phyloP scores from a whole-genome alignment of 2,113 vertebrate species.

The Gasterosteus aculeatus region DNA sequence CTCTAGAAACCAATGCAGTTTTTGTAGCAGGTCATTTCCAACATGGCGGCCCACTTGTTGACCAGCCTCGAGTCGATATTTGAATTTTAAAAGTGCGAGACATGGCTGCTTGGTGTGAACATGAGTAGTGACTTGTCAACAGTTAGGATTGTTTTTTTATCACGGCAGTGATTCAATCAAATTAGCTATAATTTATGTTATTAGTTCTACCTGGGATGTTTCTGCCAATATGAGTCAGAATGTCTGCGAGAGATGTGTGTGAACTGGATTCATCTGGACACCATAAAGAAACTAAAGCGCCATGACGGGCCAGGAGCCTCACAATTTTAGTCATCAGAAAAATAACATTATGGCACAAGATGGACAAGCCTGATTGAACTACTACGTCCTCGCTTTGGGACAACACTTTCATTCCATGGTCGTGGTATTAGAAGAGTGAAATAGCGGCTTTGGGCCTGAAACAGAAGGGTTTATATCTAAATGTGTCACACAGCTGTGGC shows the following conservation, averaged over 20 bases:
- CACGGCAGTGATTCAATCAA: not conserved
- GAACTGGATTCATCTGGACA: not conserved
- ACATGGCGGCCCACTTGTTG: not conserved
- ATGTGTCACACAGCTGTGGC: conserved; percentile 38
- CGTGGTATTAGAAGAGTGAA: not conserved
- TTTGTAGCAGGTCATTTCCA: not conserved
- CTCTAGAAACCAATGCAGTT: not conserved
- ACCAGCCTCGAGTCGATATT: not conserved
- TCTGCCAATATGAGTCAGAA: not conserved
- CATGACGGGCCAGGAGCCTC: not conserved
- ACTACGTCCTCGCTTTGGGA: not conserved
- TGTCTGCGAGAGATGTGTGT: not conserved
- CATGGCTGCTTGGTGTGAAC: not conserved
- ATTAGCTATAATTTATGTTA: not conserved
- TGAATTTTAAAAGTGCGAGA: not conserved
- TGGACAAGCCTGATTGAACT: not conserved
- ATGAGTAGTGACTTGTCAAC: not conserved
- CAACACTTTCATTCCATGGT: not conserved
- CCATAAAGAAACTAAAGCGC: not conserved
- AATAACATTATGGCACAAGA: not conserved
- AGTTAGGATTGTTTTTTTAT: not conserved
- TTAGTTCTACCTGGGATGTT: not conserved
- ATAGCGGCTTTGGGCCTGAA: conserved; percentile 4
- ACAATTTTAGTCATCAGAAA: not conserved
- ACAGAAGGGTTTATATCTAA: conserved; percentile 27